A percentile compares a stretch with the other conserved stretches of the same genome.
Conservation (phyloP, 2,797 vertebrate species). For the Limnodromus scolopaceus region DNA sequence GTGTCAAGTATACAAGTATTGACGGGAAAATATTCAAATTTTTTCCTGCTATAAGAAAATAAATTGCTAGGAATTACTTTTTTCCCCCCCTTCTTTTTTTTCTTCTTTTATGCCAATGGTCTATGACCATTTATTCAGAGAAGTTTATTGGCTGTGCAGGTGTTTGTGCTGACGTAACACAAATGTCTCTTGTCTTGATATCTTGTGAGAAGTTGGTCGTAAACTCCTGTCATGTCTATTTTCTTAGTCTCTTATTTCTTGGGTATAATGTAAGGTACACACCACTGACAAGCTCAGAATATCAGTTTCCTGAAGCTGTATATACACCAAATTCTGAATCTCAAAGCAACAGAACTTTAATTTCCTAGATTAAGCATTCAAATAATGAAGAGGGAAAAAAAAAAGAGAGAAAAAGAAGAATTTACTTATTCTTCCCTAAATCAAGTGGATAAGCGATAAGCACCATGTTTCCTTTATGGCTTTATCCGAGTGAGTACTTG, state of each 20-base stretch:
- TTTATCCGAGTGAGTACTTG: background rate
- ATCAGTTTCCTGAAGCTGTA: background rate
- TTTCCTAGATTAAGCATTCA: background rate
- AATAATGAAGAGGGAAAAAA: background rate
- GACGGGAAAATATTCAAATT: background rate
- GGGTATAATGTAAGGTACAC: background rate
- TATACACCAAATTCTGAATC: background rate
- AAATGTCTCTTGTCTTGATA: background rate
- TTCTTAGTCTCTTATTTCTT: constrained; percentile 33
- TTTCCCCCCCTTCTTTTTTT: rapidly evolving
- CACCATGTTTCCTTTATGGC: background rate
- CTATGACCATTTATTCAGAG: constrained; percentile 29
- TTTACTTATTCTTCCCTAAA: background rate
- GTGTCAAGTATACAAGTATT: background rate
- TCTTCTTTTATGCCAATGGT: background rate
- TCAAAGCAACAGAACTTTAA: background rate
- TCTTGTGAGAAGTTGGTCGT: background rate
- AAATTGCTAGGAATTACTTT: background rate
- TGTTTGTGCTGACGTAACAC: background rate
- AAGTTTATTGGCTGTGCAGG: constrained; percentile 7
- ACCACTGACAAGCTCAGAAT: background rate
- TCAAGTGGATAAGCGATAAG: background rate
- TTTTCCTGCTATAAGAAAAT: background rate
- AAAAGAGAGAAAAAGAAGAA: background rate
- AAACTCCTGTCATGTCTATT: constrained; percentile 25